Percentiles rank a stretch among this genome's conserved stretches.
These are phyloP conservation scores for Furcula furcula DNA, from an alignment of 2,888 invertebrate species.

Conservation along the genomic window DNA sequence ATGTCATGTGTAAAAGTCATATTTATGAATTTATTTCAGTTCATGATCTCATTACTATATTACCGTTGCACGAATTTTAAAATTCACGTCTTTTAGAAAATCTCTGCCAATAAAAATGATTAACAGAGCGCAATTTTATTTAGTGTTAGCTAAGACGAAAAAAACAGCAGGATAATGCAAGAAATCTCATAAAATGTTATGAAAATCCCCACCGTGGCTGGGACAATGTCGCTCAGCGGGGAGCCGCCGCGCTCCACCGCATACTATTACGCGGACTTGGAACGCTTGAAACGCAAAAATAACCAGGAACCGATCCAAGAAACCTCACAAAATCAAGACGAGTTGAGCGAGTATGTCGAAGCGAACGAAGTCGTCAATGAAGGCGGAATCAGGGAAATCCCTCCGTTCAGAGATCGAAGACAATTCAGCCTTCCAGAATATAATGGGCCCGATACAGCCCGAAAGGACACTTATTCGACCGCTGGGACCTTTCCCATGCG, in stretches of 20 bases:
- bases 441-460: conserved; percentile 51
- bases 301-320: conserved; percentile 14
- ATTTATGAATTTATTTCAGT: too few relatives aligned
- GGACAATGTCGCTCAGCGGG: conserved; percentile 59
- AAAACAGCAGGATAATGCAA: conserved; percentile 1
- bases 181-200: conserved; percentile 19
- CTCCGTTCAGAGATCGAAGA: conserved; percentile 53
- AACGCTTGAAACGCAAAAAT: conserved; percentile 74
- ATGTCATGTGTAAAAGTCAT: too few relatives aligned
- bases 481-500: conserved; percentile 78
- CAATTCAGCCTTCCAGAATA: conserved; percentile 60
- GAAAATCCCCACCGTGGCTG: conserved; percentile 47
- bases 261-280: conserved; percentile 82
- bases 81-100: neutral
- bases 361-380: conserved; percentile 62
- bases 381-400: conserved; percentile 56
- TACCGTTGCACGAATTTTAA: neutral
- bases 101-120: neutral
- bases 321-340: conserved; percentile 57
- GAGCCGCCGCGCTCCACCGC: conserved; percentile 83
- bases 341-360: conserved; percentile 69
- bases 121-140: neutral
- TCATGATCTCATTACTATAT: too few relatives aligned
- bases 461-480: conserved; percentile 69
- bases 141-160: too few relatives aligned